Evolutionary conservation across 35 echinoderm and acorn worm genomes (phyloP).

Genomic region (Amphiura filiformis): DNA sequence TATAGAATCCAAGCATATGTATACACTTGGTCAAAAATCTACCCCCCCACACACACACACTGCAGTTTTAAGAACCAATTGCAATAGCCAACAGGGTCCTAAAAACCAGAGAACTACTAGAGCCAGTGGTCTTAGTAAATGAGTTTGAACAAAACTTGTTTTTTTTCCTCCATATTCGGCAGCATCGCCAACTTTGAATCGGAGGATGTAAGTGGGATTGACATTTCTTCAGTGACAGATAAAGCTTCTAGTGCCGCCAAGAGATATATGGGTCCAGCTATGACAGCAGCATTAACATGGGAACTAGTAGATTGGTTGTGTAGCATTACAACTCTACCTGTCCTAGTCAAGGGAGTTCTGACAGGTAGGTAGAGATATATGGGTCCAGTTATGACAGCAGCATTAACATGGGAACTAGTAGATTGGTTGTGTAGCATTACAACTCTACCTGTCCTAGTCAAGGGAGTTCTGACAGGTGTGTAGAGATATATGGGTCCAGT

Average conservation of each 20-base stretch:
- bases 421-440: slow-evolving; percentile 76
- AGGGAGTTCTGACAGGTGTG: slow-evolving; percentile 85
- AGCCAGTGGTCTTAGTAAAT: too few relatives aligned
- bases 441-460: slow-evolving; percentile 66
- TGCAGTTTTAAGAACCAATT: neutral
- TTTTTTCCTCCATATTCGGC: neutral
- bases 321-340: slow-evolving; percentile 70
- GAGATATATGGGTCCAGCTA: neutral
- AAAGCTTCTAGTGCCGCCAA: neutral
- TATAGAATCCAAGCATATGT: neutral
- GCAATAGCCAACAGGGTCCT: neutral
- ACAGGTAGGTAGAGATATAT: slow-evolving; percentile 58
- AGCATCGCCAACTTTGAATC: neutral
- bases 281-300: slow-evolving; percentile 45
- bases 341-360: slow-evolving; percentile 80
- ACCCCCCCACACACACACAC: too few relatives aligned
- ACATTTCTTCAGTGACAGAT: neutral
- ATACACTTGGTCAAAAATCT: neutral
- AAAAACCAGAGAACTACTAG: too few relatives aligned
- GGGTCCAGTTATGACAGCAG: neutral
- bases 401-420: slow-evolving; percentile 69
- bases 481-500: too few relatives aligned
- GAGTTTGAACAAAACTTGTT: too few relatives aligned
- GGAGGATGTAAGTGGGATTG: neutral
- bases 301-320: slow-evolving; percentile 72